Percentiles rank a stretch among this genome's conserved stretches.
Conservation (phyloP, 2,888 invertebrate genomes). For the Bhutanitis thaidina region DNA sequence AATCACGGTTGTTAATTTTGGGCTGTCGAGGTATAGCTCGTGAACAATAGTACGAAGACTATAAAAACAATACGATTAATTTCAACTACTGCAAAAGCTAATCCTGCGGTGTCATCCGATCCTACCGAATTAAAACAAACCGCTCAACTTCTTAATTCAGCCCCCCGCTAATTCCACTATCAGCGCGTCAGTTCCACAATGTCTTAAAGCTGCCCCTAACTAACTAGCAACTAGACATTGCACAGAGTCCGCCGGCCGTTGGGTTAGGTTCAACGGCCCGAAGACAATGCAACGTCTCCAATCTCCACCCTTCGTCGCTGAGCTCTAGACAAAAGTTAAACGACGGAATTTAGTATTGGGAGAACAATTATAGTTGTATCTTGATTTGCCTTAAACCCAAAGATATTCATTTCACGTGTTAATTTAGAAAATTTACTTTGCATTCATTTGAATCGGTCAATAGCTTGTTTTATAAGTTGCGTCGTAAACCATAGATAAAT, state of each 20-base stretch:
- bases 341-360: neutral
- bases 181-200: neutral
- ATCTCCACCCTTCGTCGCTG: neutral
- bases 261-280: conserved; percentile 9
- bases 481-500: too few relatives aligned
- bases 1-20: too few relatives aligned
- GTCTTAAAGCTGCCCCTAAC: neutral
- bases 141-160: neutral
- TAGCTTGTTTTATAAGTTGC: too few relatives aligned
- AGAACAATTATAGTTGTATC: too few relatives aligned
- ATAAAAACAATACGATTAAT: too few relatives aligned
- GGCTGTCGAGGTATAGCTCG: too few relatives aligned
- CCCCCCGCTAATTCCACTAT: conserved; percentile 3
- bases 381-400: too few relatives aligned
- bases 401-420: too few relatives aligned
- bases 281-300: conserved; percentile 5
- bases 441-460: too few relatives aligned
- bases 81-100: too few relatives aligned
- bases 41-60: too few relatives aligned
- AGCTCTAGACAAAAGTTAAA: neutral
- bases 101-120: neutral
- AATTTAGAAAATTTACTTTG: too few relatives aligned
- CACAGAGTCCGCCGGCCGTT: neutral
- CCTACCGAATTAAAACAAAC: conserved; percentile 12
- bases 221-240: neutral